Percentiles rank a stretch among this genome's conserved stretches.
phyloP scores from a whole-genome alignment of 2,113 vertebrate species.

The Tragulus kanchil region DNA sequence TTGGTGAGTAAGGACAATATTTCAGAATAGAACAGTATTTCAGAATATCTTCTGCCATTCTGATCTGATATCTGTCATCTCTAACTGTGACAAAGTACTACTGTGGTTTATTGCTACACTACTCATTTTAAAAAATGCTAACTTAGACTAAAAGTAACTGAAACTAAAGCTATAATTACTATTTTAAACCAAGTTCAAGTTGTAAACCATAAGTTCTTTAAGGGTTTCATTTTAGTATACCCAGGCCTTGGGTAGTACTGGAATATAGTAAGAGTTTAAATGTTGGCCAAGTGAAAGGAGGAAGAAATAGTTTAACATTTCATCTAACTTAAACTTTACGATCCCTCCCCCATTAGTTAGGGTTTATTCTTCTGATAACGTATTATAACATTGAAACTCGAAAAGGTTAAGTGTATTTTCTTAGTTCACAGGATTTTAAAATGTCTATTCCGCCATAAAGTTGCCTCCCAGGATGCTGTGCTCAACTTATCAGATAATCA shows the following conservation, averaged over 20 bases:
- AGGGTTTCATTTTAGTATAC: not conserved
- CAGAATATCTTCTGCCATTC: not conserved
- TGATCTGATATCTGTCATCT: not conserved
- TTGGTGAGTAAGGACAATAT: not conserved
- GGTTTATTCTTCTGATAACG: slow-evolving; percentile 23
- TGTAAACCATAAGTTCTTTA: not conserved
- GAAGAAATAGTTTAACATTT: not conserved
- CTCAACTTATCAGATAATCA: not conserved
- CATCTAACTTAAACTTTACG: slow-evolving; percentile 7
- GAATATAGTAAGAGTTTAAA: not conserved
- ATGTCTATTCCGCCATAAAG: not conserved
- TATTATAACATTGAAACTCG: slow-evolving; percentile 22
- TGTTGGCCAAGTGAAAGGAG: not conserved
- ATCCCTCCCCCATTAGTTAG: not conserved
- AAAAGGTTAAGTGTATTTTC: slow-evolving; percentile 38
- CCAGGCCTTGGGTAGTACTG: not conserved
- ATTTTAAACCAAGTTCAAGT: not conserved
- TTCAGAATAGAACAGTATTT: slow-evolving; percentile 1
- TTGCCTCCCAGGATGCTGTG: not conserved
- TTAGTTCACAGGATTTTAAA: not conserved
- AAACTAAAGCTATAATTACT: not conserved
- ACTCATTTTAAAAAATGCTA: not conserved
- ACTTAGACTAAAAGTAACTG: not conserved
- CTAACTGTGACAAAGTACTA: not conserved
- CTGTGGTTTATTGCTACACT: not conserved